Evolutionary conservation across 2,113 vertebrate species (phyloP).

Genomic region (Gobius niger): DNA sequence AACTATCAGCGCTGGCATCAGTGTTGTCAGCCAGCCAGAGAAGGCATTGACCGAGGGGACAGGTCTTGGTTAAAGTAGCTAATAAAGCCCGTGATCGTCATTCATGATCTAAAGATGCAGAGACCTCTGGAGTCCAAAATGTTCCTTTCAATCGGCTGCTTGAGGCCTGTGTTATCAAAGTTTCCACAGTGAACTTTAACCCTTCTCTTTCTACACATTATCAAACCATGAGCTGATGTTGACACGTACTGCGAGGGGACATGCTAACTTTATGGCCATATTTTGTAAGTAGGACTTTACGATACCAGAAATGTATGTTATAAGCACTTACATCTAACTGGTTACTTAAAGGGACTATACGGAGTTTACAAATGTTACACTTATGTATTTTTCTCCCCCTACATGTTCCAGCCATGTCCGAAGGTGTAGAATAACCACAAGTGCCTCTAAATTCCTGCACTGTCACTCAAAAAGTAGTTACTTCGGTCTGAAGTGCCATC

Average conservation of each 20-base stretch:
- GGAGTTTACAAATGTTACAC: too few relatives aligned
- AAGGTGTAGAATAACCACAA: too few relatives aligned
- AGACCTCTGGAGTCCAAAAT: not conserved
- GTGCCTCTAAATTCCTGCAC: too few relatives aligned
- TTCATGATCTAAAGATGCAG: not conserved
- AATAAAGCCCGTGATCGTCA: not conserved
- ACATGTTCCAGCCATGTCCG: too few relatives aligned
- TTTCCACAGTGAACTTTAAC: constrained; percentile 31
- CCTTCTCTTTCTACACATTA: constrained; percentile 13
- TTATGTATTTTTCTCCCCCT: too few relatives aligned
- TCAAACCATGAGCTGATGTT: not conserved
- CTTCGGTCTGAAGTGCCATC: too few relatives aligned
- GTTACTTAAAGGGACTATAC: too few relatives aligned
- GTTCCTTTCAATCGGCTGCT: not conserved
- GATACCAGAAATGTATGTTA: not conserved
- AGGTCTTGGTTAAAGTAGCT: not conserved
- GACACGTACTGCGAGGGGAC: not conserved
- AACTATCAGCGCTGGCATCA: not conserved
- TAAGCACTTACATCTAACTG: not conserved
- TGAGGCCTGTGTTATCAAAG: constrained; percentile 6
- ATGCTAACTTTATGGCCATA: not conserved
- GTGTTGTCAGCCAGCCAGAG: not conserved
- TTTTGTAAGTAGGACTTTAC: not conserved
- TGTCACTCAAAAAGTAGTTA: too few relatives aligned
- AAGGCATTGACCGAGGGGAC: not conserved